Conservation (phyloP, 2,113 vertebrate genomes). For the Phoenicopterus ruber region DNA sequence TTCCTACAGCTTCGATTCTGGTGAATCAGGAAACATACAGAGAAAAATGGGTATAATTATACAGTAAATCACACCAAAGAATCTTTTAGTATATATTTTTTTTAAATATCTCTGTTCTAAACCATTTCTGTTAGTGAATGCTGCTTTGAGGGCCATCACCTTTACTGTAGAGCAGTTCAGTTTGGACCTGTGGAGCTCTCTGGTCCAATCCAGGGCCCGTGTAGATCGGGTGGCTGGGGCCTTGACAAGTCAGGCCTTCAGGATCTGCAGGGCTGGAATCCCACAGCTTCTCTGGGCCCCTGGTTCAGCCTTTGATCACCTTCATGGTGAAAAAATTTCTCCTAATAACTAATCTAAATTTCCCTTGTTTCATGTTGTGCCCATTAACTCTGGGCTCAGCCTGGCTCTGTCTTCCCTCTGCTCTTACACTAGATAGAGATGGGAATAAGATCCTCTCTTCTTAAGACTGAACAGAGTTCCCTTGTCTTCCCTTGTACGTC, state of each 20-base stretch:
- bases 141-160: background rate
- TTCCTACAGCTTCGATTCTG: background rate
- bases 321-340: background rate
- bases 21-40: background rate
- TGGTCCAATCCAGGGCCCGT: background rate
- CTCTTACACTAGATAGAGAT: background rate
- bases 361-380: background rate
- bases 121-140: background rate
- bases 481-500: background rate
- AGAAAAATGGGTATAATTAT: background rate
- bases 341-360: background rate
- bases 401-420: background rate
- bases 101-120: background rate
- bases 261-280: background rate
- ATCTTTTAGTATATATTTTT: background rate
- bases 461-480: background rate
- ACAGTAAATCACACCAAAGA: background rate
- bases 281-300: background rate
- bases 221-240: too few species aligned
- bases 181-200: background rate
- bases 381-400: background rate
- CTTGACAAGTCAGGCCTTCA: background rate
- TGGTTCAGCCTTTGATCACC: background rate
- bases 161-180: fast-evolving
- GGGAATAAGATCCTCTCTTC: background rate